Conservation (phyloP, 2,888 invertebrate genomes). For the Neoitamus cyanurus region DNA sequence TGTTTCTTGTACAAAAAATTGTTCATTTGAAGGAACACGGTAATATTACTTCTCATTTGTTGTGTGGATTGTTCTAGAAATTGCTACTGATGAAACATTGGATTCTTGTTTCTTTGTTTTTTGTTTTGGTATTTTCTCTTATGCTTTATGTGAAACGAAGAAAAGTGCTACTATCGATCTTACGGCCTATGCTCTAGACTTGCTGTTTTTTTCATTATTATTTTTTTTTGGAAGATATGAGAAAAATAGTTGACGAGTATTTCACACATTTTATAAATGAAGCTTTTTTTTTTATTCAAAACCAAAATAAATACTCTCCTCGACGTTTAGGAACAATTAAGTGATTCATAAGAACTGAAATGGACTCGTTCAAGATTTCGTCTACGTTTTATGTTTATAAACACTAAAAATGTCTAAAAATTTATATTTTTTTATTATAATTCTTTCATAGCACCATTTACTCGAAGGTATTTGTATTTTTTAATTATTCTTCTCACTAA, state of each 20-base stretch:
- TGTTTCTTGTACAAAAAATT: constrained; percentile 35
- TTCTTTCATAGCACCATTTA: constrained; percentile 41
- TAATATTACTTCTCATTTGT: constrained; percentile 19
- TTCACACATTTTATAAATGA: constrained; percentile 1
- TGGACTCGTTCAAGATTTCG: constrained; percentile 32
- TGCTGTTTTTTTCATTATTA: background rate
- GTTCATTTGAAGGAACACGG: constrained; percentile 35
- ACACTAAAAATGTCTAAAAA: constrained; percentile 45
- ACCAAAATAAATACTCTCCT: constrained; percentile 4
- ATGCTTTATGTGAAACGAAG: background rate
- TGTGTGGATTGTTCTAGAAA: constrained; percentile 37
- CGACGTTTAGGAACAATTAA: constrained; percentile 28
- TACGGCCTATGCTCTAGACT: background rate
- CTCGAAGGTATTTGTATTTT: constrained; percentile 38
- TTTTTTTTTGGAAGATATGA: constrained; percentile 23
- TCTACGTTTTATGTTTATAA: constrained; percentile 28
- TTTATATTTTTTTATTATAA: constrained; percentile 33
- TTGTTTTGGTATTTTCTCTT: constrained; percentile 22
- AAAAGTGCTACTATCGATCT: constrained; percentile 9
- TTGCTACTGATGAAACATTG: constrained; percentile 3
- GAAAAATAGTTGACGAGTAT: constrained; percentile 38
- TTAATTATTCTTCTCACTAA: constrained; percentile 15
- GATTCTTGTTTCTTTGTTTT: background rate
- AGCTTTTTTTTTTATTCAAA: background rate
- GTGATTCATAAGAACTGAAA: constrained; percentile 14